Evolutionary conservation across 2,888 invertebrate genomes (phyloP), one percentile per base, ranked within the genome.

Genomic region (Sinohyriopsis cumingii): DNA sequence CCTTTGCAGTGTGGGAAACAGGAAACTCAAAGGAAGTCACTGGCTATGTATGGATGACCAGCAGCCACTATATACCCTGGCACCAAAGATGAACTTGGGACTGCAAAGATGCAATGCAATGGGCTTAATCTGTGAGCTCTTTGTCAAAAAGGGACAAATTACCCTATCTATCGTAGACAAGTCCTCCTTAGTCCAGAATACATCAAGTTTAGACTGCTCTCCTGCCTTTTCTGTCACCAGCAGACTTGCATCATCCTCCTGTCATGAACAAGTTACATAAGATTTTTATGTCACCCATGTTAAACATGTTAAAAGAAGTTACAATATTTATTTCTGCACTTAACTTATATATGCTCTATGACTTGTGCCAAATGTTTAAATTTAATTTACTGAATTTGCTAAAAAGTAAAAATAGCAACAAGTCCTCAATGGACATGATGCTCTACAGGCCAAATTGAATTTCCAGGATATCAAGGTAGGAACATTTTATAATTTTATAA

Each of bases 161-260:
- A 87, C 87, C 73, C 69, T 76, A 71, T 88, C 87, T 55, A 86
- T 75, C 22, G 69, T 78, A 24, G 74, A 76, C 55, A 86, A 72
- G 67, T 87, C 84, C 54, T 88, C 86, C 63, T 84, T 86, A 5
- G 85, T 86, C 87, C 87, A 88, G 67, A 73, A 75, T 12, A 85
- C 68, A 55, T 84, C 81, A 53, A 84, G 65, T 63, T 82, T 81
- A 20, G 84, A 75, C 55, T 81, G 77, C n/a, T 82, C 79, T 56
- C 87, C 87, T 64, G 84, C 80, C 66, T 81, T 82, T 20, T 80
- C 85, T 64, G 88, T 84, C 12, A 88, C 80, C 25, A 76, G 73
- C 25, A 88, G 75, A n/a, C 72, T 75, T 0, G 84, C 75, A 55
- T 76, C 72, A 45, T 86, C 84, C 65, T 87, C 87, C 87, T 87